These are phyloP conservation scores for Cyprinodon variegatus DNA, from an alignment of 2,113 vertebrate species.

Conservation along the genomic window DNA sequence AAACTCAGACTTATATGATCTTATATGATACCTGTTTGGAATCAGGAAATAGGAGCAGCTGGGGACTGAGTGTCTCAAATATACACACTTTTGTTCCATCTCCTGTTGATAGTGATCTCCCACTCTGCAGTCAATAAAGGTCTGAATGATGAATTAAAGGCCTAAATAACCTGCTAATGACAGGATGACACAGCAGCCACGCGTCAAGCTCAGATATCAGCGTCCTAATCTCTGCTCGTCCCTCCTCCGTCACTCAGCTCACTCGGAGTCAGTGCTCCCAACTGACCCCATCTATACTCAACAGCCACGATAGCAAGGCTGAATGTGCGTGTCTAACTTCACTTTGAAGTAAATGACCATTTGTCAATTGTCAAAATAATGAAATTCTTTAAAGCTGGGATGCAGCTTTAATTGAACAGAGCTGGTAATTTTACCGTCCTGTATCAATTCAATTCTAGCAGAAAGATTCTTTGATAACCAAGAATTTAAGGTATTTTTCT, in stretches of 20 bases:
- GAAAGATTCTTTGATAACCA: not conserved
- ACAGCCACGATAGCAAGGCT: not conserved
- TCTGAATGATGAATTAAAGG: slow-evolving; percentile 78
- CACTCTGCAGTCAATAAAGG: slow-evolving; percentile 77
- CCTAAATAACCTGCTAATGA: slow-evolving; percentile 77
- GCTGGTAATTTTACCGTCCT: not conserved
- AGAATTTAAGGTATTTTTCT: not conserved
- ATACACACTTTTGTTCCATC: slow-evolving; percentile 38
- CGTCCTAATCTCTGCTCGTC: slow-evolving; percentile 51
- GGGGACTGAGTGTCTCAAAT: slow-evolving; percentile 55
- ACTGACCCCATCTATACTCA: slow-evolving; percentile 25
- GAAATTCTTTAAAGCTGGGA: not conserved
- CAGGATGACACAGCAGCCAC: slow-evolving; percentile 71
- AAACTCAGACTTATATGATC: slow-evolving; percentile 52
- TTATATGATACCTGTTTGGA: slow-evolving; percentile 66
- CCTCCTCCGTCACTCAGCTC: slow-evolving; percentile 27
- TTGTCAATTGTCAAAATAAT: not conserved
- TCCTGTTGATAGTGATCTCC: slow-evolving; percentile 71
- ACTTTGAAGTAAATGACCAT: slow-evolving; percentile 3
- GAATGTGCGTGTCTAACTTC: slow-evolving; percentile 25
- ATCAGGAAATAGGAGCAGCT: slow-evolving; percentile 76
- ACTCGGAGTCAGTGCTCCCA: slow-evolving; percentile 40
- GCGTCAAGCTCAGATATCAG: slow-evolving; percentile 55
- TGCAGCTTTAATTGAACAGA: not conserved
- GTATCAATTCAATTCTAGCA: too few species aligned